phyloP scores from a whole-genome alignment of 2,113 vertebrate species.

The Melozone crissalis region DNA sequence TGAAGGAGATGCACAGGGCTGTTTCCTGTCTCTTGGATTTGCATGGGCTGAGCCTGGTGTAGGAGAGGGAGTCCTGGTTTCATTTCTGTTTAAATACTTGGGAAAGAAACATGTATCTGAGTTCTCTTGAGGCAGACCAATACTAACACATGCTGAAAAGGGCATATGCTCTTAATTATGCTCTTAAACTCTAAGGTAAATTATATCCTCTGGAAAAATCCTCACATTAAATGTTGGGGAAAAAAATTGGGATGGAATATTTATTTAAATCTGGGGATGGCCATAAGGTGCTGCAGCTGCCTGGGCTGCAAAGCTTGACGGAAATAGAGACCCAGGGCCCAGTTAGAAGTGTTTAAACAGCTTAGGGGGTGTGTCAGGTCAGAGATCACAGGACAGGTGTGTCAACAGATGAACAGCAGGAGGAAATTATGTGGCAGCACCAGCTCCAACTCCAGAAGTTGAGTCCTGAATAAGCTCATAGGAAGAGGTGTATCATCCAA shows the following conservation, averaged over 20 bases:
- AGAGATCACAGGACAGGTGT: not conserved
- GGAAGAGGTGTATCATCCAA: not conserved
- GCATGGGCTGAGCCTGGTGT: not conserved
- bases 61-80: not conserved
- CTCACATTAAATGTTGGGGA: not conserved
- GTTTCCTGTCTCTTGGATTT: not conserved
- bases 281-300: not conserved
- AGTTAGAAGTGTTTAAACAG: not conserved
- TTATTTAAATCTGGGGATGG: not conserved
- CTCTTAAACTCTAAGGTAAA: not conserved
- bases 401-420: not conserved
- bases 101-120: not conserved
- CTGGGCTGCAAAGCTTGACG: not conserved
- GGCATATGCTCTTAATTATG: not conserved
- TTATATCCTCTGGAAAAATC: not conserved
- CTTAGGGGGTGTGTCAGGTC: not conserved
- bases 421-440: not conserved
- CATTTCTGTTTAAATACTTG: not conserved
- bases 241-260: not conserved
- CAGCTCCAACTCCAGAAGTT: not conserved
- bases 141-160: not conserved
- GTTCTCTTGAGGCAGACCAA: not conserved
- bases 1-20: not conserved
- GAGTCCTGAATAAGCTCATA: not conserved
- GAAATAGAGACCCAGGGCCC: not conserved